These are phyloP conservation scores for Drosophila sordidula DNA, from an alignment of 2,888 invertebrate genomes.

Conservation along the genomic window DNA sequence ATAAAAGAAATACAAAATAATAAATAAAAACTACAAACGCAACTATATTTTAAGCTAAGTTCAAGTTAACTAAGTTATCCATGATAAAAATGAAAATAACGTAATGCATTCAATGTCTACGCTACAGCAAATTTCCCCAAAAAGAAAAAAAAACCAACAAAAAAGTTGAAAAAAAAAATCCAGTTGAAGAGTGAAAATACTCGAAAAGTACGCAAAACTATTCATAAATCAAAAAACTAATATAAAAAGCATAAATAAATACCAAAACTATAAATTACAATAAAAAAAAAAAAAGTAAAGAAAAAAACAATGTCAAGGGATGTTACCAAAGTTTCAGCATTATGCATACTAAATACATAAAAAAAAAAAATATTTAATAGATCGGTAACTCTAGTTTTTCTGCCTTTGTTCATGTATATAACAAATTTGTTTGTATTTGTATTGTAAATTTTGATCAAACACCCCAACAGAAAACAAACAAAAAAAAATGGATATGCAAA, in stretches of 20 bases:
- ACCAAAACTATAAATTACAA: constrained; percentile 26
- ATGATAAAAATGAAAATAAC: constrained; percentile 31
- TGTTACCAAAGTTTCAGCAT: constrained; percentile 40
- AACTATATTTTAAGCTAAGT: constrained; percentile 41
- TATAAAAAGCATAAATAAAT: constrained; percentile 2
- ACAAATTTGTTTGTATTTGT: constrained; percentile 60
- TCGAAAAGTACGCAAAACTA: constrained; percentile 23
- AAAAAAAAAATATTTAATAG: constrained; percentile 23
- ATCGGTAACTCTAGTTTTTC: constrained; percentile 4
- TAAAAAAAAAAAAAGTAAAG: constrained; percentile 9
- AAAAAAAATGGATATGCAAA: constrained; percentile 19
- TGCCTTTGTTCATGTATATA: constrained; percentile 35
- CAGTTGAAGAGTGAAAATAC: constrained; percentile 25
- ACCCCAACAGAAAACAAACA: constrained; percentile 18
- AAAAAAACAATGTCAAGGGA: constrained; percentile 10
- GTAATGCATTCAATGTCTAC: constrained; percentile 75
- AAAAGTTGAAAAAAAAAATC: constrained; percentile 19
- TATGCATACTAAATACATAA: constrained; percentile 10
- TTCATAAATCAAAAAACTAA: constrained; percentile 16
- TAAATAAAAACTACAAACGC: neutral
- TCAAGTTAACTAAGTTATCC: constrained; percentile 39
- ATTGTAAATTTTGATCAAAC: constrained; percentile 67
- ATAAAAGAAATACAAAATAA: constrained; percentile 3
- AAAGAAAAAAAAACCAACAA: constrained; percentile 11
- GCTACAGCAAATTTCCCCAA: constrained; percentile 51